Evolutionary conservation across 1,140 invertebrate species (phyloP).

Genomic region (Anthonomus grandis): DNA sequence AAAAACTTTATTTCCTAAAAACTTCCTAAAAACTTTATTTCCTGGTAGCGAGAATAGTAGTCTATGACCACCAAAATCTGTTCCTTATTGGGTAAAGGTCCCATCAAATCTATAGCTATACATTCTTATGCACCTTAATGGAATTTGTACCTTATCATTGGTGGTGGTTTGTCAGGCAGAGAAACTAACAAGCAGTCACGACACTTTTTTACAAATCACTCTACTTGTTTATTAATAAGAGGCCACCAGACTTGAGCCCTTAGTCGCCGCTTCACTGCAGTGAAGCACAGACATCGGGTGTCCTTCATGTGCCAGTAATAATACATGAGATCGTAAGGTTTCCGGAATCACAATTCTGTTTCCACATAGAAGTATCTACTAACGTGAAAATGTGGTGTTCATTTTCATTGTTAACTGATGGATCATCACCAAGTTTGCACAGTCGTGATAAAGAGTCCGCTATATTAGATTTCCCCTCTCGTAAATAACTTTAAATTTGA

Average conservation of each 20-base stretch:
- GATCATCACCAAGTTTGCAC: constrained; percentile 7
- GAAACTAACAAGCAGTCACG: constrained; percentile 23
- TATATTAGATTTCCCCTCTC: constrained; percentile 46
- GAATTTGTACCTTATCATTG: constrained; percentile 31
- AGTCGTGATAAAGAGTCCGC: constrained; percentile 45
- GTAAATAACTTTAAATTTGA: constrained; percentile 43
- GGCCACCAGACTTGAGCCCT: constrained; percentile 48
- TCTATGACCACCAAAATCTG: constrained; percentile 33
- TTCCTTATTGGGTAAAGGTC: constrained; percentile 27
- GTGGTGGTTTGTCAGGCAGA: constrained; percentile 20
- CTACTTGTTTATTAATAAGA: constrained; percentile 38
- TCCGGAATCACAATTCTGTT: constrained; percentile 39
- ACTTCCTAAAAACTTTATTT: constrained; percentile 27
- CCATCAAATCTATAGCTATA: constrained; percentile 33
- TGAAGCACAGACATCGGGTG: constrained; percentile 39
- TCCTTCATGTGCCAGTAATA: constrained; percentile 41
- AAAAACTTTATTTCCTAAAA: too few relatives aligned
- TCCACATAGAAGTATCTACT: constrained; percentile 18
- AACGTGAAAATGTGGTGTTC: constrained; percentile 16
- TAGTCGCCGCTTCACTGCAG: constrained; percentile 40
- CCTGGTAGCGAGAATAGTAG: constrained; percentile 33
- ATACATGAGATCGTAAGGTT: constrained; percentile 18
- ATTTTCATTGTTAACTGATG: constrained; percentile 18
- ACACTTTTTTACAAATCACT: constrained; percentile 32
- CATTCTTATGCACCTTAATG: constrained; percentile 33